These are phyloP conservation scores for Smithornis capensis DNA, from an alignment of 2,113 vertebrate species.

Conservation along the genomic window DNA sequence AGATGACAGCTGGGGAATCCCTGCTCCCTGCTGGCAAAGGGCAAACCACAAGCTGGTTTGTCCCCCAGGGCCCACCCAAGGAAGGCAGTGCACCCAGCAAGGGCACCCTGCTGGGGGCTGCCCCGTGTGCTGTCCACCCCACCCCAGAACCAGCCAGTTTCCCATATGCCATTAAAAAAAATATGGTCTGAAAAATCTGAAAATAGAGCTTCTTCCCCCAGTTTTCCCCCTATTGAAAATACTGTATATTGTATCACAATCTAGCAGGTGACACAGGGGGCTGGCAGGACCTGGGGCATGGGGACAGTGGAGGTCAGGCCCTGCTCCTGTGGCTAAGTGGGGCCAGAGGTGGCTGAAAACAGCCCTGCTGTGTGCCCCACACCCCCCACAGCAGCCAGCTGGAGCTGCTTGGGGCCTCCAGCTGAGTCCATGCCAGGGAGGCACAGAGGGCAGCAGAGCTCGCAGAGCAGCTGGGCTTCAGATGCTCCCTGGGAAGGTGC, in stretches of 20 bases:
- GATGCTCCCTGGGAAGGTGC: neutral
- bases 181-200: slow-evolving; percentile 56
- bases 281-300: rapidly evolving
- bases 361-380: rapidly evolving
- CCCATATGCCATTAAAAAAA: slow-evolving; percentile 16
- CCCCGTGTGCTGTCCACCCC: neutral
- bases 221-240: slow-evolving; percentile 43
- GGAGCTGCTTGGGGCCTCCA: neutral
- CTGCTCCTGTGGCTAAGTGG: neutral
- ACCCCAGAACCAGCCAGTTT: neutral
- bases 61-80: neutral
- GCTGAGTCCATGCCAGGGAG: neutral
- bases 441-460: neutral
- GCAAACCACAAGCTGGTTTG: rapidly evolving
- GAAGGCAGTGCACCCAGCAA: neutral
- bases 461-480: rapidly evolving
- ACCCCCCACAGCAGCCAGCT: neutral
- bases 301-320: neutral
- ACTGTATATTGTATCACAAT: slow-evolving; percentile 42
- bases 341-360: neutral
- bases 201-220: slow-evolving; percentile 45
- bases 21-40: neutral
- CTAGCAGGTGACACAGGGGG: neutral
- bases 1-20: neutral
- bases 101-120: rapidly evolving